Percentiles rank a stretch among this genome's conserved stretches.
These are phyloP conservation scores for Cancer borealis DNA, from an alignment of 2,888 invertebrate genomes.

Conservation along the genomic window DNA sequence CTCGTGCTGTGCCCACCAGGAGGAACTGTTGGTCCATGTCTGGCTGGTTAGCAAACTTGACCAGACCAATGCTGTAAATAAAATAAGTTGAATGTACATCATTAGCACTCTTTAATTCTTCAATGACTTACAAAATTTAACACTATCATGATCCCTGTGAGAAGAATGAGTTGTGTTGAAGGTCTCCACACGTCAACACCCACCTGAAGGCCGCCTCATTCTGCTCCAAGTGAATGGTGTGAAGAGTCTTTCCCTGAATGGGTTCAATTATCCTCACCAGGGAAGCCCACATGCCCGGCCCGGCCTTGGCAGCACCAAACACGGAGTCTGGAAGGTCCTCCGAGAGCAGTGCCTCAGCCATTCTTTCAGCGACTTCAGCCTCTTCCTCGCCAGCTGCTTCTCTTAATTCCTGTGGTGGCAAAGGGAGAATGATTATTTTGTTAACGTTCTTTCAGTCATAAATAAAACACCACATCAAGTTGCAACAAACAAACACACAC, in stretches of 20 bases:
- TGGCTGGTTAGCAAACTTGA: slow-evolving; percentile 87
- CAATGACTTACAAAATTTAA: neutral
- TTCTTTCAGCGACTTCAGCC: slow-evolving; percentile 95
- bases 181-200: neutral
- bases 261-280: slow-evolving; percentile 93
- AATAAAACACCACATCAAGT: no score
- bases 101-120: neutral
- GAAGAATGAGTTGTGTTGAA: neutral
- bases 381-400: slow-evolving; percentile 98
- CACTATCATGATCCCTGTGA: neutral
- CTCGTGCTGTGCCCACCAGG: slow-evolving; percentile 94
- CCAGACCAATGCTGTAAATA: slow-evolving; percentile 85
- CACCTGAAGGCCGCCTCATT: slow-evolving; percentile 96
- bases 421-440: neutral
- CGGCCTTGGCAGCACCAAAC: slow-evolving; percentile 98
- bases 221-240: slow-evolving; percentile 91
- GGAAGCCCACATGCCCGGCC: slow-evolving; percentile 96
- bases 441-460: no score
- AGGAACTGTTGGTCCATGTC: slow-evolving; percentile 84
- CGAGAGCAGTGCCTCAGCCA: slow-evolving; percentile 97
- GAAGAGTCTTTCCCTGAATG: slow-evolving; percentile 88
- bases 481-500: no score
- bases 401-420: slow-evolving; percentile 88
- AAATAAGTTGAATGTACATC: neutral
- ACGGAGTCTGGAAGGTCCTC: slow-evolving; percentile 95